Evolutionary conservation across 1,140 invertebrate species (phyloP).

Genomic region (Hycleus cichorii): DNA sequence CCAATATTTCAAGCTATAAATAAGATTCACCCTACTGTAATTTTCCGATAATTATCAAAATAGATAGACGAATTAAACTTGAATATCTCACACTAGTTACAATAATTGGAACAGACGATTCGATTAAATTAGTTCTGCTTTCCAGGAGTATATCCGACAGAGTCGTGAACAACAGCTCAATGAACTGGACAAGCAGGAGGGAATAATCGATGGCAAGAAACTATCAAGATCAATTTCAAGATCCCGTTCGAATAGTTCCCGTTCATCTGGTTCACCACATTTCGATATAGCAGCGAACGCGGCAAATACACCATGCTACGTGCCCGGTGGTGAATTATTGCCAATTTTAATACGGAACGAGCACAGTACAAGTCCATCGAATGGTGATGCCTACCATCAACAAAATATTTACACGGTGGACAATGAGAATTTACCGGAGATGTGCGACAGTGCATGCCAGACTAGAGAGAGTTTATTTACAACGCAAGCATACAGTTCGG

Average conservation of each 20-base stretch:
- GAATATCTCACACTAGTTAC: no score
- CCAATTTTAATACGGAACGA: conserved; percentile 41
- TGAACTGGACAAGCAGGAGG: conserved; percentile 49
- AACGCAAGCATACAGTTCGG: conserved; percentile 34
- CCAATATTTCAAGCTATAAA: no score
- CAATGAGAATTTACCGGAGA: conserved; percentile 51
- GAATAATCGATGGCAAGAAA: conserved; percentile 23
- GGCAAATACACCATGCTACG: conserved; percentile 41
- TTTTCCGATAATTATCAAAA: no score
- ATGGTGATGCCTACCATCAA: conserved; percentile 34
- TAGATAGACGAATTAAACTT: no score
- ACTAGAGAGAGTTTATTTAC: conserved; percentile 70
- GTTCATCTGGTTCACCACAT: conserved; percentile 32
- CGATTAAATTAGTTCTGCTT: conserved; percentile 15
- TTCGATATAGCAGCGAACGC: conserved; percentile 32
- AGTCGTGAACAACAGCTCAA: conserved; percentile 69
- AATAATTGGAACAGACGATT: background rate
- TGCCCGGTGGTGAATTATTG: conserved; percentile 44
- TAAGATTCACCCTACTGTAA: no score
- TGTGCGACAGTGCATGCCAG: conserved; percentile 70
- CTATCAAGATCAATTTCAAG: conserved; percentile 15
- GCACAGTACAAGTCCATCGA: conserved; percentile 27
- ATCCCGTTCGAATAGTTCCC: conserved; percentile 30
- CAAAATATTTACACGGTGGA: conserved; percentile 35
- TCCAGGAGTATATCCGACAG: conserved; percentile 70